phyloP scores from a whole-genome alignment of 2,113 vertebrate species.

The Nerophis lumbriciformis region DNA sequence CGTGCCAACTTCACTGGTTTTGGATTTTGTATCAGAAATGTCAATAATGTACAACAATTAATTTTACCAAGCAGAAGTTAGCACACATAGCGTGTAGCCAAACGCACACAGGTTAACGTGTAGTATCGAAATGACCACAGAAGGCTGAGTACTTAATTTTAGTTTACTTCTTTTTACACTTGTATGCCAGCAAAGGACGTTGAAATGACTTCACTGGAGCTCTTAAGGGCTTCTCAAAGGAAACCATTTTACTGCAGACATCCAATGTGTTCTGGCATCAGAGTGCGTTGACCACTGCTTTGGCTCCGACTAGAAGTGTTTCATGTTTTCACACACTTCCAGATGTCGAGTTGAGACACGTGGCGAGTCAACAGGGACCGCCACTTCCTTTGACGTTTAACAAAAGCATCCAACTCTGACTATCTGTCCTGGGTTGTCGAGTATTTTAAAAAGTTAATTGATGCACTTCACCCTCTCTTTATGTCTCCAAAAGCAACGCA shows the following conservation, averaged over 20 bases:
- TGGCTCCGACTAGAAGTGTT: constrained; percentile 13
- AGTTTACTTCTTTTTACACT: too few species aligned
- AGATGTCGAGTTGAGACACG: constrained; percentile 17
- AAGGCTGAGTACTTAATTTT: constrained; percentile 8
- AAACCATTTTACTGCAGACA: constrained; percentile 21
- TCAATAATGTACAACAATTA: too few species aligned
- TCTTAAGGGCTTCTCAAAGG: background rate
- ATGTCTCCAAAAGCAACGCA: constrained; percentile 19
- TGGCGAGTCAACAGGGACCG: background rate
- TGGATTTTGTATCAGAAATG: too few species aligned
- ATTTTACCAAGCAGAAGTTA: too few species aligned
- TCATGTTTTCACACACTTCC: constrained; percentile 35
- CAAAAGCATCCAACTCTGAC: background rate
- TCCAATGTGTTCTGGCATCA: constrained; percentile 37
- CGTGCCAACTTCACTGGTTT: too few species aligned
- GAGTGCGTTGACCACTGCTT: constrained; percentile 15
- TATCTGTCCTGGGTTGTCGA: background rate
- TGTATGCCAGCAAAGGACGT: background rate
- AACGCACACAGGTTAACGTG: too few species aligned
- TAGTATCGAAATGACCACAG: too few species aligned
- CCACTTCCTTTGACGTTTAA: too few species aligned
- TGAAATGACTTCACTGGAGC: constrained; percentile 14
- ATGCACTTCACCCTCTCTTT: background rate
- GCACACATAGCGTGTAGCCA: too few species aligned
- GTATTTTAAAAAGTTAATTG: constrained; percentile 15